phyloP scores from a whole-genome alignment of 2,888 invertebrate genomes.

The Plebejus melissa region DNA sequence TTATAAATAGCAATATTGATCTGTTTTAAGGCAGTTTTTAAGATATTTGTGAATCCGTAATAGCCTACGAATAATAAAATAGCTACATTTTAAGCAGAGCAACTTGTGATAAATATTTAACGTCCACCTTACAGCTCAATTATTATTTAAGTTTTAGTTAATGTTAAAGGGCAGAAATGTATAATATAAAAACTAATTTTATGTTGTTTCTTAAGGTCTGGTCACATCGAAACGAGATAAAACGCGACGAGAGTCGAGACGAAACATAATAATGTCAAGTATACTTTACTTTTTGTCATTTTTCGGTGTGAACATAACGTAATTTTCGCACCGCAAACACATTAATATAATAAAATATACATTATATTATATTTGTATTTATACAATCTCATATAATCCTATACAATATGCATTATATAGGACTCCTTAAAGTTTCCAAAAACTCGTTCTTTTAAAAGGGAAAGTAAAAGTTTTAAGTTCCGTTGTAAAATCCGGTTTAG shows the following conservation, averaged over 20 bases:
- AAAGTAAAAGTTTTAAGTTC: not conserved
- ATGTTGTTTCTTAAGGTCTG: not conserved
- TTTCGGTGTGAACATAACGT: no score
- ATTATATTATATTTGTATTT: no score
- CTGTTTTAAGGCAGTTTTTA: not conserved
- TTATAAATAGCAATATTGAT: no score
- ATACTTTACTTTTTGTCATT: no score
- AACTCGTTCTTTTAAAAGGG: not conserved
- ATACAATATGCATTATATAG: no score
- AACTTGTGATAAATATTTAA: slow-evolving; percentile 15
- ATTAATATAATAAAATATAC: no score
- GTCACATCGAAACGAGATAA: not conserved
- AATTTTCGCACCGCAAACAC: no score
- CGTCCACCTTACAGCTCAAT: slow-evolving; percentile 5
- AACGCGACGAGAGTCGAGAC: not conserved
- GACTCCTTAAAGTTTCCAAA: not conserved
- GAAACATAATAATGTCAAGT: no score
- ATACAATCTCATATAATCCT: not conserved
- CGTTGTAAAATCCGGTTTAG: not conserved
- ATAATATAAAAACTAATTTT: not conserved
- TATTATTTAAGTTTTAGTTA: slow-evolving; percentile 30
- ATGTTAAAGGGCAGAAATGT: not conserved
- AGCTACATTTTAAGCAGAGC: not conserved
- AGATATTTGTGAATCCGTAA: not conserved
- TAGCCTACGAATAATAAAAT: not conserved